Conservation (phyloP, 2,113 vertebrate genomes). For the Rhombomys opimus region DNA sequence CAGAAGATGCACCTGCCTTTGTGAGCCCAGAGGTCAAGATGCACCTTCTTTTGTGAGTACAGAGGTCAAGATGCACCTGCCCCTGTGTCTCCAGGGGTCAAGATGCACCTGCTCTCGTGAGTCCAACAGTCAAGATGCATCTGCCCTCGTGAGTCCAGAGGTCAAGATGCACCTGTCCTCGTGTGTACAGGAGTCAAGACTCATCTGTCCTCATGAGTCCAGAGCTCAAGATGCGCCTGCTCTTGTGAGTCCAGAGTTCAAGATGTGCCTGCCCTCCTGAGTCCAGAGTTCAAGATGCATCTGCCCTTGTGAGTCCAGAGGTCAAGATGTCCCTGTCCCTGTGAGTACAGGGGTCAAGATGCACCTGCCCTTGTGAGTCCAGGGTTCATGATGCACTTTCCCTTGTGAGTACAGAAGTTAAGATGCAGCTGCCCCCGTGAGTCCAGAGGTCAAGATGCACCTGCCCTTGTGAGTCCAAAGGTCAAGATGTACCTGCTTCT, state of each 20-base stretch:
- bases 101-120: background rate
- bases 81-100: background rate
- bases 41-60: background rate
- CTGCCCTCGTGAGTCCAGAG: fast-evolving
- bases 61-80: background rate
- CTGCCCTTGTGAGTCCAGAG: background rate
- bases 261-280: background rate
- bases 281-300: background rate
- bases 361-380: background rate
- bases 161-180: fast-evolving
- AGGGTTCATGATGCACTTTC: background rate
- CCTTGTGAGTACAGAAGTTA: background rate
- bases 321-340: background rate
- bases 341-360: background rate
- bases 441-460: background rate
- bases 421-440: background rate
- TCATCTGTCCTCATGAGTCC: background rate
- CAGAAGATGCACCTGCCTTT: background rate
- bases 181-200: background rate
- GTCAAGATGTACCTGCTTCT: background rate
- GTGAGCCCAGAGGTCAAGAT: background rate
- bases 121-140: background rate
- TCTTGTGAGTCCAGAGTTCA: background rate
- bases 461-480: background rate
- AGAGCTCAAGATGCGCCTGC: background rate